These are phyloP conservation scores for Otolemur crassicaudatus DNA, from an alignment of 2,797 vertebrate genomes.

Conservation along the genomic window DNA sequence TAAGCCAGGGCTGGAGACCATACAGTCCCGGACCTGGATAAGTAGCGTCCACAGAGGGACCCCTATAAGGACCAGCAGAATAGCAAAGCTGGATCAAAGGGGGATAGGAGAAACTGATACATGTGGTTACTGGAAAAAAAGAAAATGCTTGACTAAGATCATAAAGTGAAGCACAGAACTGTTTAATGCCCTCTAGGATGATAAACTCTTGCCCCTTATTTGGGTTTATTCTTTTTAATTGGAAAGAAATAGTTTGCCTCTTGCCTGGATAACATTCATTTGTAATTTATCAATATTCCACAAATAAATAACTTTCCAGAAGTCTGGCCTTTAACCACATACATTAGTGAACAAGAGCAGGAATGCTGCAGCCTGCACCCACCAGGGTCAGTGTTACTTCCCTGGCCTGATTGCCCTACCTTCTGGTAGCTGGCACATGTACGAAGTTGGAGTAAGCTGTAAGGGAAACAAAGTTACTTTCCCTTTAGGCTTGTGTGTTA, in stretches of 20 bases:
- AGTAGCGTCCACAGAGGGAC: no score
- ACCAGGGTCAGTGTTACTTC: background rate
- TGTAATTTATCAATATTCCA: background rate
- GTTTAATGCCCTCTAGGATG: background rate
- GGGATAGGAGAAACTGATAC: background rate
- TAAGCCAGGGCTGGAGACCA: no score
- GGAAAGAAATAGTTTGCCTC: background rate
- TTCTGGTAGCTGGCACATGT: background rate
- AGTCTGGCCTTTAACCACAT: background rate
- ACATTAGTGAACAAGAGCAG: background rate
- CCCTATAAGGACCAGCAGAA: background rate
- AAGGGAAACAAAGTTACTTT: background rate
- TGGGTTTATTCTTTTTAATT: background rate
- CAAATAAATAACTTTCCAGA: slow-evolving; percentile 36
- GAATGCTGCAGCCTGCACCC: background rate
- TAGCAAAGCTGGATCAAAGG: background rate
- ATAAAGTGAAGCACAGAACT: background rate
- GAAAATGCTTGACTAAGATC: background rate
- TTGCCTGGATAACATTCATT: slow-evolving; percentile 15
- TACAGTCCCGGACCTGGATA: no score
- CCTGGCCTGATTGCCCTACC: background rate
- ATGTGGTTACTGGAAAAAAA: background rate
- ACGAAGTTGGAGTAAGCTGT: background rate
- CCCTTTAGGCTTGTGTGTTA: background rate
- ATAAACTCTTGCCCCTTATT: background rate